Evolutionary conservation across 2,113 vertebrate genomes (phyloP), one percentile per base, ranked within the genome.

Genomic region (Gavialis gangeticus): DNA sequence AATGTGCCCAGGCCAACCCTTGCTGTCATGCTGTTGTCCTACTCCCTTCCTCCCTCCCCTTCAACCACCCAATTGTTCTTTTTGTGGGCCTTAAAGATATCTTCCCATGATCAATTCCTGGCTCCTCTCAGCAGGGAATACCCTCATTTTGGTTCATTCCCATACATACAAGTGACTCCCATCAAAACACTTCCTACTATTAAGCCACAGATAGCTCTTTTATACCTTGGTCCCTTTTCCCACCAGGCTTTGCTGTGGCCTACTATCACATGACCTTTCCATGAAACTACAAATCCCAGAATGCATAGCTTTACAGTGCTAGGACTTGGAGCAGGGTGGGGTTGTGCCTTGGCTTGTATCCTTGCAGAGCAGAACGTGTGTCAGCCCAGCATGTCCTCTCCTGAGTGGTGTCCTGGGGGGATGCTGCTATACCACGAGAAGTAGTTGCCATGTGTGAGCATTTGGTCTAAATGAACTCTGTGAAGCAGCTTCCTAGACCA

Each of bases 131-230:
- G 37, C 37, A 71, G 82, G 46, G 78, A 85, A 78, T 66, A 75
- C 76, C 15, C 24, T n/a, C 25, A 80, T 66, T 75, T 58, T 78
- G 88, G 66, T 69, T 30, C 66, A 78, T 27, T 86, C 62, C 94
- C 92, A 88, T 1, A 79, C 94, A 96, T 94, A 22, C 19, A 71
- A 12, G 46, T 46, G 46, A 46, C 67, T 69, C 67, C 30, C 30
- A 34, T 17, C 91, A 87, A 94, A 75, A 91, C 27, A 1, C 64
- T 93, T 94, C 88, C 88, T 88, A 90, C 90, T 89, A 95, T 80
- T 81, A 75, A 92, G 82, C 77, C 88, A 15, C 75, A 69, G 75
- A 77, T 82, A 96, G 77, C 0, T 0, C 84, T 90, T 81, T 69
- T 60, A 34, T 64, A 83, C 63, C 24, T 94, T 79, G 63, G 83